Evolutionary conservation across 1,140 invertebrate genomes (phyloP).

Genomic region (Aphaenogaster ashmeadi): DNA sequence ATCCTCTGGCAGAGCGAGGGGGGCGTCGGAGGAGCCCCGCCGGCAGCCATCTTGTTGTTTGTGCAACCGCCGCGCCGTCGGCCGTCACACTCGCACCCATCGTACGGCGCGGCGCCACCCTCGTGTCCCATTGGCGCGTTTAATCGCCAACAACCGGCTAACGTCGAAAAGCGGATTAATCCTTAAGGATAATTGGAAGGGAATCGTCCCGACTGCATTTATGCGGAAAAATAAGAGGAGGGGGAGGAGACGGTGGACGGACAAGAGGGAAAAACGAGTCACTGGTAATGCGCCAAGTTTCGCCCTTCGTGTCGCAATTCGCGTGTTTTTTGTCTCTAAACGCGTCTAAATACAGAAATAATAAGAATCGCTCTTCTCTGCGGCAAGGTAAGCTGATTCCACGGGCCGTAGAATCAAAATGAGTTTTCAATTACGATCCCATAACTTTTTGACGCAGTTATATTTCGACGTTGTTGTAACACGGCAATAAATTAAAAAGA

Average conservation of each 20-base stretch:
- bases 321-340: constrained; percentile 33
- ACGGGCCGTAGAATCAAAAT: not conserved
- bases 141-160: constrained; percentile 74
- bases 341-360: constrained; percentile 15
- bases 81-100: constrained; percentile 79
- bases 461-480: not conserved
- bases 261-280: constrained; percentile 18
- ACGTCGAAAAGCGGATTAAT: constrained; percentile 69
- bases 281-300: constrained; percentile 63
- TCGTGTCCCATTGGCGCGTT: constrained; percentile 66
- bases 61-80: constrained; percentile 80
- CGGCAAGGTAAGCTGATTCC: not conserved
- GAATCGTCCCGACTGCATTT: constrained; percentile 68
- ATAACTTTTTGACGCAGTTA: not conserved
- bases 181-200: constrained; percentile 65
- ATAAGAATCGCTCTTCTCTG: not conserved
- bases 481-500: not conserved
- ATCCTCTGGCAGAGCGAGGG: constrained; percentile 24
- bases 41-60: constrained; percentile 86
- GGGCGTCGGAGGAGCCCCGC: constrained; percentile 57
- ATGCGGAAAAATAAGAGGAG: constrained; percentile 58
- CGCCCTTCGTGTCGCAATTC: not conserved
- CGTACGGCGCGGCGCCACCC: constrained; percentile 65
- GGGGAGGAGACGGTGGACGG: not conserved
- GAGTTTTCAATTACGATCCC: not conserved